These are phyloP conservation scores for Hypothenemus hampei DNA, from an alignment of 1,140 invertebrate species.

Conservation along the genomic window DNA sequence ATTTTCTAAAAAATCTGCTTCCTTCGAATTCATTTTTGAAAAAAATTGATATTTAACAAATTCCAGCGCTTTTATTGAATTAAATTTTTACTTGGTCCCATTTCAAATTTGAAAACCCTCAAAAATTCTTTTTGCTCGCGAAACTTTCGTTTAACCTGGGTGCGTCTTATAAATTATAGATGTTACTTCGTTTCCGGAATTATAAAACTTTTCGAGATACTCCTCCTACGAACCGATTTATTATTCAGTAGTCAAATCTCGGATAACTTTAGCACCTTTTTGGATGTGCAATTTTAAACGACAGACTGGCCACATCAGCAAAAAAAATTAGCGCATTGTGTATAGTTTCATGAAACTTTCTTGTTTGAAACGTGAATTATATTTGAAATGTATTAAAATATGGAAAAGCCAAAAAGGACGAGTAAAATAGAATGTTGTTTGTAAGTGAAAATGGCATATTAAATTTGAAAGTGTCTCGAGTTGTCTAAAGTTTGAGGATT, in stretches of 20 bases:
- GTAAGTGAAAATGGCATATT: neutral
- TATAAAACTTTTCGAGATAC: conserved; percentile 20
- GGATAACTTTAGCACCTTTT: conserved; percentile 9
- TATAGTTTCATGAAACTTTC: neutral
- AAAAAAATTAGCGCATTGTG: neutral
- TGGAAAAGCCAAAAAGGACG: neutral
- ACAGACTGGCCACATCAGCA: neutral
- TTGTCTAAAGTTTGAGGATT: conserved; percentile 4
- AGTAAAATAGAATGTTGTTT: neutral
- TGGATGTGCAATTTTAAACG: neutral
- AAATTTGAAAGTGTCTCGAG: conserved; percentile 1
- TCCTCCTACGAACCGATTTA: conserved; percentile 11
- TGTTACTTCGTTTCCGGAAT: conserved; percentile 20
- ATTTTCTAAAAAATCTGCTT: neutral
- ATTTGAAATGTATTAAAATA: conserved; percentile 1
- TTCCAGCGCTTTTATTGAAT: neutral
- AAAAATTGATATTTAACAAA: neutral
- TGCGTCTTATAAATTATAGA: conserved; percentile 28
- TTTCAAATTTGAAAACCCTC: conserved; percentile 3
- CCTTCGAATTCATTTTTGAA: neutral
- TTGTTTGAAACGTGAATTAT: neutral
- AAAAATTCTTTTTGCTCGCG: conserved; percentile 3
- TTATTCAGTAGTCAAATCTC: conserved; percentile 12
- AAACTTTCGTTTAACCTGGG: conserved; percentile 18
- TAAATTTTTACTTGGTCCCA: conserved; percentile 11